phyloP scores from a whole-genome alignment of 2,888 invertebrate species.

The Aspidiotus rigidus region DNA sequence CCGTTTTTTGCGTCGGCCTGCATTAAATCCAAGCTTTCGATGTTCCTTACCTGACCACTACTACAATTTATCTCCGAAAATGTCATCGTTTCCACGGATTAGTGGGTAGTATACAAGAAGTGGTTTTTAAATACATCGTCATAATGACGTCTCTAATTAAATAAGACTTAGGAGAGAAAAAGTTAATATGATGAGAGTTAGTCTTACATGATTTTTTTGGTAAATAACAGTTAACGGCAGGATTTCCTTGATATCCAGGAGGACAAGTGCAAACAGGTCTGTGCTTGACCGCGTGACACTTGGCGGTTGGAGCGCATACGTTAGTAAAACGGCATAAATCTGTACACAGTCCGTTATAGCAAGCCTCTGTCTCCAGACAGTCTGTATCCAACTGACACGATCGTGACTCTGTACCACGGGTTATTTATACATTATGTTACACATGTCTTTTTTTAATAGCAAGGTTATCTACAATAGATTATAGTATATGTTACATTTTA shows the following conservation, averaged over 20 bases:
- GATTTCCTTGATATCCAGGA: constrained; percentile 70
- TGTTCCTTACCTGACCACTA: not conserved
- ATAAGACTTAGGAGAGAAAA: not conserved
- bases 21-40: not conserved
- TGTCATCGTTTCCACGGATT: not conserved
- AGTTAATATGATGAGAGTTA: constrained; percentile 18
- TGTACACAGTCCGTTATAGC: constrained; percentile 55
- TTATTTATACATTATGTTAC: constrained; percentile 35
- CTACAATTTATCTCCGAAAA: not conserved
- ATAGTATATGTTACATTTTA: not conserved
- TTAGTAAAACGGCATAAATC: constrained; percentile 49
- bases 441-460: not conserved
- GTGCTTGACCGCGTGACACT: constrained; percentile 42
- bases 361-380: constrained; percentile 55
- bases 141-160: too few species aligned
- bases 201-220: constrained; percentile 62
- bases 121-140: too few species aligned
- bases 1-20: too few species aligned
- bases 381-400: constrained; percentile 55
- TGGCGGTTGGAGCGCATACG: constrained; percentile 43
- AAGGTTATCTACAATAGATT: not conserved
- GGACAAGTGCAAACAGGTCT: constrained; percentile 53
- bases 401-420: constrained; percentile 39
- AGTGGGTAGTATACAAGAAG: not conserved
- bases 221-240: constrained; percentile 67